Evolutionary conservation across 2,113 vertebrate genomes (phyloP).

Genomic region (Gila orcuttii): DNA sequence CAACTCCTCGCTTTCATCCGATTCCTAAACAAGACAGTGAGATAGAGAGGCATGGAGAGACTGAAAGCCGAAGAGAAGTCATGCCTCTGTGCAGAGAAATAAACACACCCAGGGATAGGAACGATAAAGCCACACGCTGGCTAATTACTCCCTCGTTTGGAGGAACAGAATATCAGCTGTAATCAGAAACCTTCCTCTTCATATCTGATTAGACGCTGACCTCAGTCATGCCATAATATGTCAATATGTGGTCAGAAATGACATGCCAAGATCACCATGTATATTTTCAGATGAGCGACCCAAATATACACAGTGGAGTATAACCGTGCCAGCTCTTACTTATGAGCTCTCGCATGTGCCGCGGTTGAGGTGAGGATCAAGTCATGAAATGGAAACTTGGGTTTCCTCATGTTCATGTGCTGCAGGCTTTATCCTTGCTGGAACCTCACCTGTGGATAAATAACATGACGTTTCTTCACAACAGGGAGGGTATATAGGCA

Average conservation of each 20-base stretch:
- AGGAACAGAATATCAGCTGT: constrained; percentile 2
- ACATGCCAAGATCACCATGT: constrained; percentile 16
- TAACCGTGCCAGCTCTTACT: neutral
- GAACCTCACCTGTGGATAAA: constrained; percentile 31
- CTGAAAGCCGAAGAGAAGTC: constrained; percentile 15
- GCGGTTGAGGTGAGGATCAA: constrained; percentile 17
- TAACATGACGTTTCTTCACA: constrained; percentile 19
- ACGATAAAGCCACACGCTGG: constrained; percentile 37
- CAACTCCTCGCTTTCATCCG: constrained; percentile 47
- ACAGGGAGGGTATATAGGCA: neutral
- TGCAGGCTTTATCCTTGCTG: constrained; percentile 26
- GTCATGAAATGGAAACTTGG: constrained; percentile 34
- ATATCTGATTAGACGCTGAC: constrained; percentile 11
- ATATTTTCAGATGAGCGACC: constrained; percentile 41
- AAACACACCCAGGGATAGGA: constrained; percentile 42
- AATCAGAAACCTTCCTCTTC: constrained; percentile 43
- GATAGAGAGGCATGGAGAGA: constrained; percentile 13
- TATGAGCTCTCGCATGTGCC: neutral
- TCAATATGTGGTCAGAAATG: constrained; percentile 45
- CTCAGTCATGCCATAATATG: constrained; percentile 32
- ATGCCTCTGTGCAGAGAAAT: constrained; percentile 35
- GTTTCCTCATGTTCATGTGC: constrained; percentile 8
- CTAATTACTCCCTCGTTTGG: constrained; percentile 39
- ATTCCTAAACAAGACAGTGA: constrained; percentile 37
- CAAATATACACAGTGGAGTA: constrained; percentile 26